phyloP scores from a whole-genome alignment of 2,888 invertebrate species.

The Caradrina kadenii region DNA sequence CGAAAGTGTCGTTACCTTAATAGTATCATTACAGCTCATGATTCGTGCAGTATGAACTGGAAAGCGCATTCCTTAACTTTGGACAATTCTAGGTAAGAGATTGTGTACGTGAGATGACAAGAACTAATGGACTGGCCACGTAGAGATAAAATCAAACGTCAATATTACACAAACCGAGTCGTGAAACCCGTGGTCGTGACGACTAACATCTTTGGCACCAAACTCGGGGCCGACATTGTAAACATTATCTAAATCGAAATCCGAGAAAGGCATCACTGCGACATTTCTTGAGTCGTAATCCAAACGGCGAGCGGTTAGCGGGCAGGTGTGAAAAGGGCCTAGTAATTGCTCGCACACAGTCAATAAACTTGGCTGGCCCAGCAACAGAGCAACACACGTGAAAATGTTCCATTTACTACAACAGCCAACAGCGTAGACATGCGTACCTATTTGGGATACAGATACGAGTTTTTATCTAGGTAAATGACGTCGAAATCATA shows the following conservation, averaged over 20 bases:
- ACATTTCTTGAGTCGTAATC: slow-evolving; percentile 81
- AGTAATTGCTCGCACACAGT: slow-evolving; percentile 80
- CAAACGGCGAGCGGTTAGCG: slow-evolving; percentile 79
- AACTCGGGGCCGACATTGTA: slow-evolving; percentile 59
- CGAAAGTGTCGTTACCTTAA: slow-evolving; percentile 27
- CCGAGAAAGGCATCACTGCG: slow-evolving; percentile 74
- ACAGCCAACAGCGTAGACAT: not conserved
- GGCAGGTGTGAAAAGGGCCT: slow-evolving; percentile 85
- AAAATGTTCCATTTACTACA: slow-evolving; percentile 35
- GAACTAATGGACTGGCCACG: slow-evolving; percentile 64
- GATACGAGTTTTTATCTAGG: not conserved
- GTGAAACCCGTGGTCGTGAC: slow-evolving; percentile 67
- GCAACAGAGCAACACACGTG: slow-evolving; percentile 37
- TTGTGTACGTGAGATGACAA: slow-evolving; percentile 54
- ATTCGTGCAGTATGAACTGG: slow-evolving; percentile 29
- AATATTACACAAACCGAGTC: slow-evolving; percentile 65
- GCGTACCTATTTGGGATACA: not conserved
- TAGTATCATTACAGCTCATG: slow-evolving; percentile 34
- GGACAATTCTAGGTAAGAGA: slow-evolving; percentile 47
- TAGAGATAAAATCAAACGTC: slow-evolving; percentile 70
- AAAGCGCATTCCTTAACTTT: slow-evolving; percentile 32
- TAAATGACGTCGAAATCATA: not conserved
- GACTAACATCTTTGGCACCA: slow-evolving; percentile 65
- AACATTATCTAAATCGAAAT: slow-evolving; percentile 68
- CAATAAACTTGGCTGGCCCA: slow-evolving; percentile 66